Base-by-base conservation (phyloP, 2,113 vertebrate genomes). In the Haplotaxodon microlepis region DNA sequence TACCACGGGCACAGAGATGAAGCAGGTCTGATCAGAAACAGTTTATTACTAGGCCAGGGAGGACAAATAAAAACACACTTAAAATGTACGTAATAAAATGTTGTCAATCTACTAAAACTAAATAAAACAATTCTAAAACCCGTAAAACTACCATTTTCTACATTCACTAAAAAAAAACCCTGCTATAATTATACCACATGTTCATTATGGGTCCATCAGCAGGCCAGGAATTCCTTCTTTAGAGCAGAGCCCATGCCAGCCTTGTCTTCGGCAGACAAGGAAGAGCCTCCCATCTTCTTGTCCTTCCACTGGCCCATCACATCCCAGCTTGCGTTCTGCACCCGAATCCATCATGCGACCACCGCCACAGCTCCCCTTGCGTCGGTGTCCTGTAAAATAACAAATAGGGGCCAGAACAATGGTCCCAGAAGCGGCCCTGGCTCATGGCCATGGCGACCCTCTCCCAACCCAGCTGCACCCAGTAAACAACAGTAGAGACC, bases 241-340 rank as follows among this genome's bases (percentile, higher is more conserved):
- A 56, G 21, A 13, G 11, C 21, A 27, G 53, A 56, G 53, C 0
- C 21, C 53, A 56, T 0, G 2, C 11, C 53, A 13, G 53, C 53
- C 53, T 1, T 1, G 6, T 54, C 4, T 54, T 24, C 1, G 0
- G 50, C 2, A 53, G 3, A 53, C 50, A 53, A 10, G 19, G 0
- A 53, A 53, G 5, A n/a, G 19, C 19, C 19, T 10, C 50, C 19
- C 50, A n/a, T n/a, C 50, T 53, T 53, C 50, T 6, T 53, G 50
- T 53, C 50, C 9, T 53, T n/a, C 19, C 1, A 1, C 19, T 1
- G 50, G 50, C 9, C 9, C 5, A 53, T 53, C 3, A 51, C 5
- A 1, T 53, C 50, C 50, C 50, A 2, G 50, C 50, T 51, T n/a
- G 19, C 1, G 8, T 5, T 51, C 50, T n/a, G 50, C 17, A 51